Evolutionary conservation across 2,888 invertebrate species (phyloP), one percentile per base, ranked within the genome.

Genomic region (Aphidoletes aphidimyza): DNA sequence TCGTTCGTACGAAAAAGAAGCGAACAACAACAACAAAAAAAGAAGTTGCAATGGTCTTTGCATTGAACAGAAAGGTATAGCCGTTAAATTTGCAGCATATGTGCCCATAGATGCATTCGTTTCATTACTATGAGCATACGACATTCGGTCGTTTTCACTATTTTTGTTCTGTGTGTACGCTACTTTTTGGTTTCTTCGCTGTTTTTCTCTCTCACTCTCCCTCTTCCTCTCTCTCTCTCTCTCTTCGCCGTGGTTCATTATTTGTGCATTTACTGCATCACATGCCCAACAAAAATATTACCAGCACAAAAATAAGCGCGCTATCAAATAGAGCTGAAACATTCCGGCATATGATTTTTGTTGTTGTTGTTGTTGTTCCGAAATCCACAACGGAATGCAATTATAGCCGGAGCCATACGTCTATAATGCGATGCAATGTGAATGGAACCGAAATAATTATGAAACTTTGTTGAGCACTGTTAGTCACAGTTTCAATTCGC

Each of bases 111-210:
- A 54, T 54, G 8, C 26, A 47, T 54, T 54, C 19, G 8, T 26
- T 54, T 54, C 26, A 54, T 54, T 54, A 22, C 54, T 22, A 22
- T 6, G 2, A 47, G 17, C 19, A 19, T 54, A 54, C 54, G 54
- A 54, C 26, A 54, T 54, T 54, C 26, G 54, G 54, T 22, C 54
- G 54, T 26, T 54, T 54, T 26, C 54, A 54, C 54, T 54, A 47
- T 17, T 47, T 47, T 47, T 22, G 2, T 54, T 54, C 26, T 49
- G 9, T 26, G 8, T 54, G 22, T 54, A 22, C 22, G 26, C 11
- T 22, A n/a, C n/a, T n/a, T n/a, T n/a, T n/a, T n/a, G n/a, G n/a
- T n/a, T n/a, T n/a, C n/a, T n/a, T n/a, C n/a, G n/a, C n/a, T n/a
- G n/a, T n/a, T n/a, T n/a, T n/a, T n/a, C n/a, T n/a, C n/a, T n/a